A percentile compares a stretch with the other conserved stretches of the same genome.
phyloP scores from a whole-genome alignment of 2,888 invertebrate genomes.

The Automeris io region DNA sequence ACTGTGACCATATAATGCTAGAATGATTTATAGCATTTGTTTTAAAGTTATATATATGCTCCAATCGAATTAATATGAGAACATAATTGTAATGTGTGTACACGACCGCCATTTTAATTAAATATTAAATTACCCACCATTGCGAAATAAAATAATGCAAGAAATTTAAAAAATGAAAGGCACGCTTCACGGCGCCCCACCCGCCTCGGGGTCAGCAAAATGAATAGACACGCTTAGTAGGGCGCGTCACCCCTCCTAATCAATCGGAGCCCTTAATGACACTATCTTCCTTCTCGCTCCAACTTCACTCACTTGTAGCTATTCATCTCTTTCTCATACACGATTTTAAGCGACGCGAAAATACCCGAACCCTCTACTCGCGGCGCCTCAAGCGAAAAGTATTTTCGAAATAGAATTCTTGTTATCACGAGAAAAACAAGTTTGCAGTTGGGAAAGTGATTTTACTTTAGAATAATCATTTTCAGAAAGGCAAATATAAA shows the following conservation, averaged over 20 bases:
- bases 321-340: conserved; percentile 37
- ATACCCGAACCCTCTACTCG: conserved; percentile 39
- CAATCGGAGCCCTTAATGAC: conserved; percentile 64
- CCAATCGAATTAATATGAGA: neutral
- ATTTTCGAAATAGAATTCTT: conserved; percentile 57
- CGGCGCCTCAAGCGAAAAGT: conserved; percentile 12
- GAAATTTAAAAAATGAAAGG: conserved; percentile 63
- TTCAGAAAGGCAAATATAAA: conserved; percentile 8
- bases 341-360: conserved; percentile 46
- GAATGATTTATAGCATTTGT: too few relatives aligned
- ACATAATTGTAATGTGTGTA: conserved; percentile 23
- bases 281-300: conserved; percentile 36
- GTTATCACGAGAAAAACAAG: conserved; percentile 23
- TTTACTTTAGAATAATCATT: conserved; percentile 23
- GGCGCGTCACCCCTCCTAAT: conserved; percentile 68
- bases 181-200: conserved; percentile 58
- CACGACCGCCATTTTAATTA: conserved; percentile 64
- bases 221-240: conserved; percentile 50
- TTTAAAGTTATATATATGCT: too few relatives aligned
- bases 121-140: conserved; percentile 70
- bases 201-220: conserved; percentile 48
- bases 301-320: conserved; percentile 13
- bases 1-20: too few relatives aligned
- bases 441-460: neutral
- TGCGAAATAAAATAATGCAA: conserved; percentile 70